Evolutionary conservation across 2,113 vertebrate genomes (phyloP).

Genomic region (Eretmochelys imbricata): DNA sequence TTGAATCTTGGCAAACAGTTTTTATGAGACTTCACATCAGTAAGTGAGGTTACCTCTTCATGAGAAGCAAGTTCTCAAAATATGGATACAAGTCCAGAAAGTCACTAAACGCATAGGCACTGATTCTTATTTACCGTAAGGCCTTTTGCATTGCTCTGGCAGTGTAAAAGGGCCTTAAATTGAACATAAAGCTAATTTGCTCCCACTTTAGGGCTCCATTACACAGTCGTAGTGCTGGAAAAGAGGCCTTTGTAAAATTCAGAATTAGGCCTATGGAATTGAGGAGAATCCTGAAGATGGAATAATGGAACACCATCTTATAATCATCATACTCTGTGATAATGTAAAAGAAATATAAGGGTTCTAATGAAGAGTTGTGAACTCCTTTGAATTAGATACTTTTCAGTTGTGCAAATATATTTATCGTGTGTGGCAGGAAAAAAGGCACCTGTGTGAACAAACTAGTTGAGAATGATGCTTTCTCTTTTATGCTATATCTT

Average conservation of each 20-base stretch:
- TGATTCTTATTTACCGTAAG: rapidly evolving
- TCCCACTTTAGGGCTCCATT: neutral
- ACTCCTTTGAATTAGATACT: neutral
- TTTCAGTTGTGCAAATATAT: neutral
- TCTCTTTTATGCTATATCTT: neutral
- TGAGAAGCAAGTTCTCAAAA: neutral
- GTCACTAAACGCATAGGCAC: neutral
- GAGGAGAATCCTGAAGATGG: neutral
- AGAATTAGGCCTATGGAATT: neutral
- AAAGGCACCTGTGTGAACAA: neutral
- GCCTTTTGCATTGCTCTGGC: neutral
- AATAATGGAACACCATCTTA: neutral
- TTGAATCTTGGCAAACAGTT: neutral
- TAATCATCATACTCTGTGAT: neutral
- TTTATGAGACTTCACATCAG: neutral
- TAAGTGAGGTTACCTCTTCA: neutral
- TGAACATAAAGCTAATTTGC: neutral
- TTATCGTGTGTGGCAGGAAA: neutral
- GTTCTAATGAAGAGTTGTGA: neutral
- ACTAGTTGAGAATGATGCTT: neutral
- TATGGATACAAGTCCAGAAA: neutral
- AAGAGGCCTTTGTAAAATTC: neutral
- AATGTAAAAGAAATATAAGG: neutral
- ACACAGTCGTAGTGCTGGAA: neutral
- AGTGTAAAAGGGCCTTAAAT: neutral